A percentile compares a stretch with the other conserved stretches of the same genome.
phyloP scores from a whole-genome alignment of 2,113 vertebrate genomes.

The Boulengeromyrus knoepffleri region DNA sequence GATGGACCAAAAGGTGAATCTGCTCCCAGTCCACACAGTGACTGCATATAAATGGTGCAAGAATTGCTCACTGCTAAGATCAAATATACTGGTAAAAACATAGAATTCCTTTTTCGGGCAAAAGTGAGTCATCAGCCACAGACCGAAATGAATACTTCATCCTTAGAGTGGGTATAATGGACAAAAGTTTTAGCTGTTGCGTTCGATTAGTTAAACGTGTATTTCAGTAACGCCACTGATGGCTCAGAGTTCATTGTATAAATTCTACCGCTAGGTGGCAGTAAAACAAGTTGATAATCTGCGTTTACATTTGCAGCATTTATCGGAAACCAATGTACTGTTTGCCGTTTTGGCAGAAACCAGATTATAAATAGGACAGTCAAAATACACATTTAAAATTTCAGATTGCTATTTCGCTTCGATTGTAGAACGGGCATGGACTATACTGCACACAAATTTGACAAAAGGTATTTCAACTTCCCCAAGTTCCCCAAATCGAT shows the following conservation, averaged over 20 bases:
- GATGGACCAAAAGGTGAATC: not conserved
- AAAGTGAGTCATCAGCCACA: not conserved
- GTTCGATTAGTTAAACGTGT: not conserved
- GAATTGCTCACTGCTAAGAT: not conserved
- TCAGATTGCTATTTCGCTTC: not conserved
- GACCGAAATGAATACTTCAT: not conserved
- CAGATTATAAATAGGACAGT: not conserved
- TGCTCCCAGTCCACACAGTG: not conserved
- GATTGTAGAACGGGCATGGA: not conserved
- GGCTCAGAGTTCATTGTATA: not conserved
- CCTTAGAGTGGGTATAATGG: not conserved
- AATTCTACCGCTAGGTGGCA: constrained; percentile 9
- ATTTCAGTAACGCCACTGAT: not conserved
- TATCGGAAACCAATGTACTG: not conserved
- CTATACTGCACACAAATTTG: not conserved
- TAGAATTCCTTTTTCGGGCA: not conserved
- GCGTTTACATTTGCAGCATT: not conserved
- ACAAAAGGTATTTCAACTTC: not conserved
- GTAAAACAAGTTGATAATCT: not conserved
- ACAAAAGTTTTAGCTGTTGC: not conserved
- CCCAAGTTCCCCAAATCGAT: not conserved
- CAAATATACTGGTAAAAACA: not conserved
- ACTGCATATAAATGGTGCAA: not conserved
- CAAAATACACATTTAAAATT: not conserved
- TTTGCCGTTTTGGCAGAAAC: not conserved